Base-by-base conservation (phyloP, 1,140 invertebrate genomes). In the Uloborus diversus region DNA sequence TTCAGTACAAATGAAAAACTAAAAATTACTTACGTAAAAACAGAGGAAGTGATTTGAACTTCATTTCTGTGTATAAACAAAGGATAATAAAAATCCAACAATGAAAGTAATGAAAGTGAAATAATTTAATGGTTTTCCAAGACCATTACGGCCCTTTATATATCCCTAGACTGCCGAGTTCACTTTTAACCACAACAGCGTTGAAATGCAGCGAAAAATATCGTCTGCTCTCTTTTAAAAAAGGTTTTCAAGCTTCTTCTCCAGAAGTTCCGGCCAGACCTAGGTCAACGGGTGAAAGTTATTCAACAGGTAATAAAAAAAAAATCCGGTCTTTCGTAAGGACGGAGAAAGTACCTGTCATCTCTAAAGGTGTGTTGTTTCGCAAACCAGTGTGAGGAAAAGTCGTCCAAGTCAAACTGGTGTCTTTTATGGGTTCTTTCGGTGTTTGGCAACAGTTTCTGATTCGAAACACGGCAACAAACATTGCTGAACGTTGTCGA, bases 261-360 rank as follows among this genome's bases (percentile, higher is more conserved):
- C 30, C 23, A 13, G 27, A 4, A 11, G 4, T 7, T 17, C 25
- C 2, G 27, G 33, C 14, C 20, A 17, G 27, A 61, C 28, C 14
- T 61, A 17, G 57, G 57, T 61, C 57, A 61, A 13, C 57, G 33
- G 28, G 56, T 20, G 4, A 53, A n/a, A 59, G 57, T 32, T 61
- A 23, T 59, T 61, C 20, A 61, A 61, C 57, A n/a, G 4, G 23
- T 20, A 33, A n/a, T n/a, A n/a, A n/a, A n/a, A n/a, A n/a, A n/a
- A n/a, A 61, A 61, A 61, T 32, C 57, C 57, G 33, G 30, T 61
- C 57, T 33, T 61, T 61, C 57, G 57, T 32, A 61, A 61, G 57
- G 57, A 32, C 33, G 57, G 57, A 17, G 57, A 61, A 61, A 61
- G 57, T 33, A 32, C 30, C 30, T 61, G 57, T 30, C 57, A 30